A percentile compares a stretch with the other conserved stretches of the same genome.
Conservation (phyloP, 92 coral and sea anemone genomes). For the Porites rus region DNA sequence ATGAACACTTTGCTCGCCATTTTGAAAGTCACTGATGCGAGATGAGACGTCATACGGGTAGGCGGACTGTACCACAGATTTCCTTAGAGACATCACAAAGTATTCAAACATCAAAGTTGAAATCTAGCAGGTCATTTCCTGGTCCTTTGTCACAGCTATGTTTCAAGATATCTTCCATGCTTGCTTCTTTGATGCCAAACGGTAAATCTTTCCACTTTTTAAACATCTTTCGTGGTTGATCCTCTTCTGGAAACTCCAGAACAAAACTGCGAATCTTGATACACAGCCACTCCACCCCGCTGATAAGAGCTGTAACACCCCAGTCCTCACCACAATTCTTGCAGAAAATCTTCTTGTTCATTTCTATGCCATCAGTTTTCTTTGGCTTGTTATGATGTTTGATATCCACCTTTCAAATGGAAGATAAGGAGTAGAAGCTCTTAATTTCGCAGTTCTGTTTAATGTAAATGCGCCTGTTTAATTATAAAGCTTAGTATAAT, state of each 20-base stretch:
- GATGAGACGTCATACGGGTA: too few relatives aligned
- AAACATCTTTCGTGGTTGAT: conserved; percentile 27
- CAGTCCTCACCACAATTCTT: conserved; percentile 78
- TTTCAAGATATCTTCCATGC: conserved; percentile 54
- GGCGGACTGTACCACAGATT: too few relatives aligned
- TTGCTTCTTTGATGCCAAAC: conserved; percentile 60
- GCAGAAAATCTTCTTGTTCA: conserved; percentile 74
- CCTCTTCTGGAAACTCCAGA: conserved; percentile 40
- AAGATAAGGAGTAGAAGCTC: not conserved
- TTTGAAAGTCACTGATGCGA: too few relatives aligned
- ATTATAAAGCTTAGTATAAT: too few relatives aligned
- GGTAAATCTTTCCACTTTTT: conserved; percentile 89
- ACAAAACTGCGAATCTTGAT: conserved; percentile 80
- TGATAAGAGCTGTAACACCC: conserved; percentile 81
- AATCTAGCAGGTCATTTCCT: conserved; percentile 13
- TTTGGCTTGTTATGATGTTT: conserved; percentile 33
- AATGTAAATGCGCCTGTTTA: too few relatives aligned
- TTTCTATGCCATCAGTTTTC: conserved; percentile 64
- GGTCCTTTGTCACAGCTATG: not conserved
- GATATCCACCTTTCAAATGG: conserved; percentile 37
- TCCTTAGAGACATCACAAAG: too few relatives aligned
- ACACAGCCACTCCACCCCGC: conserved; percentile 75
- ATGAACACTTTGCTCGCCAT: too few relatives aligned
- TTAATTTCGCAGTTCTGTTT: too few relatives aligned
- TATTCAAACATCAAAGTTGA: not conserved